Conservation (phyloP, 2,113 vertebrate species). For the Puffinus mauretanicus region DNA sequence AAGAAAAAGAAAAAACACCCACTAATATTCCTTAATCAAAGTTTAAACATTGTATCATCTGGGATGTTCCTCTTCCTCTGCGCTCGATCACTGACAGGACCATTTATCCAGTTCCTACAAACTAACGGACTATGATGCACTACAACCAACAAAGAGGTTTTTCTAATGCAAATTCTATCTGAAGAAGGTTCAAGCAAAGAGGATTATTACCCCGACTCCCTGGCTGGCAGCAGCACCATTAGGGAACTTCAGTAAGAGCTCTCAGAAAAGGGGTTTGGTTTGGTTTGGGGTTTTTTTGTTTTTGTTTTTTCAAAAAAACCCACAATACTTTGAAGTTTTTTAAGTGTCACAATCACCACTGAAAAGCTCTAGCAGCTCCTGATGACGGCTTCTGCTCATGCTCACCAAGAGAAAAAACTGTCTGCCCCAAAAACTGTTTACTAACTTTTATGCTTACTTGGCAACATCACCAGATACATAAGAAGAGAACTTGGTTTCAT, state of each 20-base stretch:
- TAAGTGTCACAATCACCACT: background rate
- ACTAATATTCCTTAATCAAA: background rate
- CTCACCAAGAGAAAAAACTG: background rate
- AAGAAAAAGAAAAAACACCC: background rate
- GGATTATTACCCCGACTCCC: background rate
- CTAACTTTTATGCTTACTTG: background rate
- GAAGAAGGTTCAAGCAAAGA: background rate
- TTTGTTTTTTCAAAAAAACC: background rate
- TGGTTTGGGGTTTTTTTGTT: no score
- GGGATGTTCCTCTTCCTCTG: background rate
- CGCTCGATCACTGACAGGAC: rapidly evolving
- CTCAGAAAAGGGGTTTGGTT: background rate
- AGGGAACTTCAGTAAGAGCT: background rate
- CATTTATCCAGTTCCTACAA: background rate
- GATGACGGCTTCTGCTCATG: background rate
- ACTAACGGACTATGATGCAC: background rate
- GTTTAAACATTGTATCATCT: background rate
- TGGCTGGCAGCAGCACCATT: background rate
- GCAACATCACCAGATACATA: background rate
- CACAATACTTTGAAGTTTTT: background rate
- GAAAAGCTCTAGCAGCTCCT: background rate
- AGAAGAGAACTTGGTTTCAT: background rate
- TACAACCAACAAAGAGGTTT: background rate
- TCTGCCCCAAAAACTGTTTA: background rate
- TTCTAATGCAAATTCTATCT: background rate